Evolutionary conservation across 2,113 vertebrate genomes (phyloP).

Genomic region (Rhinogobius similis): DNA sequence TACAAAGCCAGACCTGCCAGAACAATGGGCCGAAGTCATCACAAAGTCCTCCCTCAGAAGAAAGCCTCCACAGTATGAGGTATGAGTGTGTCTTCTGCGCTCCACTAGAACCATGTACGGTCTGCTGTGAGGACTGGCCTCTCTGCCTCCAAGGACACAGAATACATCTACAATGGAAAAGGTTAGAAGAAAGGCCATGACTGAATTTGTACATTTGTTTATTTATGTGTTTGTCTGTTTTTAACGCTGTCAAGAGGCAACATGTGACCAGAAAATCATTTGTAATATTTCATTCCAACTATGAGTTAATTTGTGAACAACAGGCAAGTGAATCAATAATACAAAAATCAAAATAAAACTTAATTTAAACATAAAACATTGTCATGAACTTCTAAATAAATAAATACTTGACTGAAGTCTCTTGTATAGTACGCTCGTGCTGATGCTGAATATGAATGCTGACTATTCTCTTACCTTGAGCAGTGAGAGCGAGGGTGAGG

Average conservation of each 20-base stretch:
- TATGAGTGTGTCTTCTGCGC: accelerated
- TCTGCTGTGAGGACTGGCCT: constrained; percentile 38
- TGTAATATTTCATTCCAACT: too few relatives aligned
- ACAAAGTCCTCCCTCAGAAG: constrained; percentile 66
- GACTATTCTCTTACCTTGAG: constrained; percentile 59
- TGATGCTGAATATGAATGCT: not conserved
- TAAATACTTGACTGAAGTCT: too few relatives aligned
- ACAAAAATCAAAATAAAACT: too few relatives aligned
- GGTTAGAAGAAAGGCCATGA: not conserved
- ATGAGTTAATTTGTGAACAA: too few relatives aligned
- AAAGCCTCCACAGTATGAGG: constrained; percentile 46
- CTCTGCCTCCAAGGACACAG: constrained; percentile 39
- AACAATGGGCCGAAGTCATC: constrained; percentile 70
- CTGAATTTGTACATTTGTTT: not conserved
- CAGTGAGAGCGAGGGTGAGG: constrained; percentile 21
- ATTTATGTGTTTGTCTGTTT: too few relatives aligned
- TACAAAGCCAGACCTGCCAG: constrained; percentile 35
- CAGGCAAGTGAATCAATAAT: too few relatives aligned
- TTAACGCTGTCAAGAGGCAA: not conserved
- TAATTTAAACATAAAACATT: not conserved
- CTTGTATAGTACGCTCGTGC: not conserved
- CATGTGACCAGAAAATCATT: not conserved
- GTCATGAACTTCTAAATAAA: not conserved
- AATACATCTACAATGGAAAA: constrained; percentile 3
- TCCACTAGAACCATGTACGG: constrained; percentile 65